phyloP scores from a whole-genome alignment of 2,888 invertebrate genomes.

The Scaptodrosophila latifasciaeformis region DNA sequence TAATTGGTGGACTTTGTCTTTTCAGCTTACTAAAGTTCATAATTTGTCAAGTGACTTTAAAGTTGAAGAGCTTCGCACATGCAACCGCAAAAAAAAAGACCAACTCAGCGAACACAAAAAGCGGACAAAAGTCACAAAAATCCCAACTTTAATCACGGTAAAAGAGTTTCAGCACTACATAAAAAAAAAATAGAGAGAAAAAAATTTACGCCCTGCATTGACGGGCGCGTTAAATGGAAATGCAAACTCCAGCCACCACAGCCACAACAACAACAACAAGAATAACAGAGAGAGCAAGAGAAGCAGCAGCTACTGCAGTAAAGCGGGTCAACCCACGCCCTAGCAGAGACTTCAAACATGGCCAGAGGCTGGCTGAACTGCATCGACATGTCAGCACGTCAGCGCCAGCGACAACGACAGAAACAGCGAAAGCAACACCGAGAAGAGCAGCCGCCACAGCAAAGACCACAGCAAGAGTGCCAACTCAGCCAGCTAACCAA shows the following conservation, averaged over 20 bases:
- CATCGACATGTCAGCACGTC: background rate
- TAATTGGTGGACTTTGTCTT: background rate
- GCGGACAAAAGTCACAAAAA: slow-evolving; percentile 15
- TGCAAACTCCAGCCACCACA: background rate
- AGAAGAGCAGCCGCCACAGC: too few relatives aligned
- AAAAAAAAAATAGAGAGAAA: background rate
- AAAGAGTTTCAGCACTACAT: slow-evolving; percentile 33
- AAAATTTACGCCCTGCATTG: slow-evolving; percentile 8
- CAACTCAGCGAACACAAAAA: slow-evolving; percentile 3
- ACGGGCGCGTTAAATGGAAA: slow-evolving; percentile 31
- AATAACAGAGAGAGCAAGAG: slow-evolving; percentile 21
- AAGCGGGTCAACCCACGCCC: slow-evolving; percentile 5
- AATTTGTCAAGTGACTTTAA: slow-evolving; percentile 1
- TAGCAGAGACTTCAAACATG: background rate
- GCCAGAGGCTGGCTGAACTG: background rate
- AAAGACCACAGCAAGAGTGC: background rate
- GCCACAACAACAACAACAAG: background rate
- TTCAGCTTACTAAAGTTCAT: background rate
- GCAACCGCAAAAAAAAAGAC: slow-evolving; percentile 2
- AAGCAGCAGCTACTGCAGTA: slow-evolving; percentile 7
- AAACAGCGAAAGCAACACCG: too few relatives aligned
- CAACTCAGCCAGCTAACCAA: too few relatives aligned
- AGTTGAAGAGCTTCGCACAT: background rate
- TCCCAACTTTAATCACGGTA: slow-evolving; percentile 55
- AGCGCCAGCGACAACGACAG: too few relatives aligned